Base-by-base conservation (phyloP, 2,888 invertebrate genomes). In the Anticlea derivata region DNA sequence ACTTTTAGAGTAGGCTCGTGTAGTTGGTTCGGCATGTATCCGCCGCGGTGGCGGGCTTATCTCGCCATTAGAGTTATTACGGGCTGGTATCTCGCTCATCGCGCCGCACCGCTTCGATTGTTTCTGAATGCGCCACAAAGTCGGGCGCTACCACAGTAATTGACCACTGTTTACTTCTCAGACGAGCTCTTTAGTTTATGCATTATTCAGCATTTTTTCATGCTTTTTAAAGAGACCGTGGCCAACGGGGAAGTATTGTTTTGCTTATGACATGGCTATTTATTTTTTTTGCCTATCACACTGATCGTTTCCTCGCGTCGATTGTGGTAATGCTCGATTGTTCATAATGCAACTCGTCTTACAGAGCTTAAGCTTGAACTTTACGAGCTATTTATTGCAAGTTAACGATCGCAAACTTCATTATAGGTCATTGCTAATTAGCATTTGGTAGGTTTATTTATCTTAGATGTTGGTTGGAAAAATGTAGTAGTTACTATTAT, bases 61-160 rank as follows among this genome's bases (percentile, higher is more conserved):
- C 89, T 87, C 79, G 81, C 85, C 86, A 87, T 88, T 89, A 87
- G 87, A 89, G 87, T 88, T 88, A 90, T 89, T 90, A 88, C 80
- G 70, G 86, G 71, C 79, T 70, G 77, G 83, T 89, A 89, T 89
- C 87, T 86, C 81, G 80, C 75, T 78, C 83, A 87, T 90, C 87
- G 86, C 86, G 84, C 84, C 86, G 86, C 86, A 84, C 84, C 86
- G 86, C 86, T 83, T 85, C 89, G 87, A 88, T 88, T 89, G 89
- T 89, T 88, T 84, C 86, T 77, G 83, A 85, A 80, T 80, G 79
- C 81, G 81, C 85, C 78, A 79, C 80, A 78, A 75, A 80, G 75
- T 76, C 80, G 78, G 73, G 76, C 83, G 80, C 81, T 81, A 83
- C 82, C 82, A 68, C 78, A 78, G 78, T 89, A 89, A 90, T 89